phyloP scores from a whole-genome alignment of 2,113 vertebrate genomes.

The Plectropomus leopardus region DNA sequence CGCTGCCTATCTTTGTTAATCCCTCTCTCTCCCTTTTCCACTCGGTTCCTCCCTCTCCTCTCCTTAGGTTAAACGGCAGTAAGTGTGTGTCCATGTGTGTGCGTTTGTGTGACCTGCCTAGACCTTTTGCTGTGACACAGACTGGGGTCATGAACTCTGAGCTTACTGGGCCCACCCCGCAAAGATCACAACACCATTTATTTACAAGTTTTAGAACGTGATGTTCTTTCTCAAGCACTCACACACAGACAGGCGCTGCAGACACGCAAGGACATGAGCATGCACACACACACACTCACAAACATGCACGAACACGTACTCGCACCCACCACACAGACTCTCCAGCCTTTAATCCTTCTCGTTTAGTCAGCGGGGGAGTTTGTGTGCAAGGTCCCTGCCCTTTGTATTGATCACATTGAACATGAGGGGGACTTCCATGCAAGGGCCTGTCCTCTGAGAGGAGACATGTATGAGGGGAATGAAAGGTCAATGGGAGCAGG shows the following conservation, averaged over 20 bases:
- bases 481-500: conserved; percentile 75
- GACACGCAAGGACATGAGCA: conserved; percentile 50
- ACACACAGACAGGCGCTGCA: conserved; percentile 18
- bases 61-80: conserved; percentile 61
- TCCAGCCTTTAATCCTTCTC: conserved; percentile 72
- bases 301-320: conserved; percentile 51
- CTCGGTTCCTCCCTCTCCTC: conserved; percentile 39
- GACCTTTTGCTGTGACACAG: conserved; percentile 70
- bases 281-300: conserved; percentile 23
- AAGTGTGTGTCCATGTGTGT: conserved; percentile 29
- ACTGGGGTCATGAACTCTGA: conserved; percentile 72
- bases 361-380: conserved; percentile 69
- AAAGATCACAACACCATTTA: conserved; percentile 62
- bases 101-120: conserved; percentile 55
- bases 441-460: conserved; percentile 69
- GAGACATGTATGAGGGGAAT: conserved; percentile 69
- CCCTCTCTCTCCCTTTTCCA: conserved; percentile 44
- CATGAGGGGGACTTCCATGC: conserved; percentile 68
- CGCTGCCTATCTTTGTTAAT: conserved; percentile 69
- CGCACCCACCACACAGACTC: conserved; percentile 53
- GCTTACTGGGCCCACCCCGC: conserved; percentile 47
- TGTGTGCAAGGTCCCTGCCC: conserved; percentile 77
- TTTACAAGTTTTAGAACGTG: conserved; percentile 66
- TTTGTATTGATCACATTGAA: conserved; percentile 81
- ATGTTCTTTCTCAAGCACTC: conserved; percentile 37